Evolutionary conservation across 2,888 invertebrate genomes (phyloP).

Genomic region (Volucella bombylans): DNA sequence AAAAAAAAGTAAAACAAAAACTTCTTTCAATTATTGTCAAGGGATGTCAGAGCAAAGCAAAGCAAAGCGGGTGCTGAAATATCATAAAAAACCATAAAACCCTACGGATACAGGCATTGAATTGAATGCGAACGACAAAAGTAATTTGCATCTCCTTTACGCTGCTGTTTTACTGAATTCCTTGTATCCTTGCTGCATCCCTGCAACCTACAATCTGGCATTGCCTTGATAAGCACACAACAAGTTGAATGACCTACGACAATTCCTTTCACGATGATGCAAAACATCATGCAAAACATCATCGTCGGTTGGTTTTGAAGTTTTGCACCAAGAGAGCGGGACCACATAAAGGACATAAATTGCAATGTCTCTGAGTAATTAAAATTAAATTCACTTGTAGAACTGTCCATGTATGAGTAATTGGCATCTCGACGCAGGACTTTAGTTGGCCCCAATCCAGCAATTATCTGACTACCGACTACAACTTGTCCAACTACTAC

Average conservation of each 20-base stretch:
- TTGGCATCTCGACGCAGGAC: conserved; percentile 46
- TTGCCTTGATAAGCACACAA: conserved; percentile 60
- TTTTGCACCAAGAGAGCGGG: neutral
- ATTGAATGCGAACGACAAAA: conserved; percentile 67
- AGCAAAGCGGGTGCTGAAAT: conserved; percentile 22
- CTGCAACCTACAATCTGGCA: conserved; percentile 29
- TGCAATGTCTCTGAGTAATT: conserved; percentile 72
- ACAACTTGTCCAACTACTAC: conserved; percentile 55
- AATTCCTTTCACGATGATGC: conserved; percentile 46
- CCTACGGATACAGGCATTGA: conserved; percentile 53
- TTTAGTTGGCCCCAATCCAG: conserved; percentile 58
- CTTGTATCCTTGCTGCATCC: conserved; percentile 46
- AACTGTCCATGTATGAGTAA: conserved; percentile 65
- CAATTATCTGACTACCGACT: conserved; percentile 60
- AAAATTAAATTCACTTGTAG: conserved; percentile 73
- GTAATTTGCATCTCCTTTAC: conserved; percentile 62
- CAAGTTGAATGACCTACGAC: conserved; percentile 73
- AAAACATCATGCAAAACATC: conserved; percentile 25
- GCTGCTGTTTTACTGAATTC: conserved; percentile 35
- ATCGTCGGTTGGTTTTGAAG: conserved; percentile 12
- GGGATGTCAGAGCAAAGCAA: conserved; percentile 25
- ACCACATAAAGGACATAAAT: conserved; percentile 66
- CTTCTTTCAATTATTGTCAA: conserved; percentile 55
- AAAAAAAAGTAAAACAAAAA: conserved; percentile 1
- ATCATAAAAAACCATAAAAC: conserved; percentile 22